Base-by-base conservation (phyloP, 2,113 vertebrate species). In the Cyprinus carpio region DNA sequence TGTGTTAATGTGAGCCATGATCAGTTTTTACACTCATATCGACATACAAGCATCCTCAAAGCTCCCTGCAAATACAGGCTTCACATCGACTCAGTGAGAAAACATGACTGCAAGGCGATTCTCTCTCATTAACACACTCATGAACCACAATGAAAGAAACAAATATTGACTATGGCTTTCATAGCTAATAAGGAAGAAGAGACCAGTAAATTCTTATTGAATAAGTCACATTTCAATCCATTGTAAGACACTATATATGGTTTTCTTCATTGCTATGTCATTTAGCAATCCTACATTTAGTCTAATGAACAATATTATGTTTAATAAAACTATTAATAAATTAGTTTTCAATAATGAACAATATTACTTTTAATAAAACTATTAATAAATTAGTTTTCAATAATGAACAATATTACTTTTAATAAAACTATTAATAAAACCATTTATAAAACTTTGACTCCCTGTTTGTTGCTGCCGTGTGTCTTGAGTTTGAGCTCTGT, bases 61-160 rank as follows among this genome's bases (percentile, higher is more conserved):
- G 76, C 76, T 79, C 56, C 76, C 31, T 13, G 18, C 54, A 58
- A 60, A 62, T 60, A 60, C 34, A 40, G 76, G 31, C 76, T 79
- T 40, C 76, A 40, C 20, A 79, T 62, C 34, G 31, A 62, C 76
- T 79, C 3, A 13, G 25, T n/a, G 23, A 79, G 34, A 49, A 79
- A 79, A 79, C 82, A 75, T 37, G 58, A 74, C 86, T 67, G 43
- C 31, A 49, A 13, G 54, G 13, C 7, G 29, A 81, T 62, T n/a
- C 25, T 67, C 46, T 54, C 77, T 72, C 64, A 81, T 84, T 84
- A 81, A 72, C 71, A 69, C 34, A 16, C 29, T 20, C 65, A 74
- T 84, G 40, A 81, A 69, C 80, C 20, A 46, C 43, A 67, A 64
- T 37, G 49, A 40, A 71, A 79, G 15, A 58, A 78, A 11, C 15